Base-by-base conservation (phyloP, 53 echinoderm and acorn worm species). In the Actinopyga echinites region DNA sequence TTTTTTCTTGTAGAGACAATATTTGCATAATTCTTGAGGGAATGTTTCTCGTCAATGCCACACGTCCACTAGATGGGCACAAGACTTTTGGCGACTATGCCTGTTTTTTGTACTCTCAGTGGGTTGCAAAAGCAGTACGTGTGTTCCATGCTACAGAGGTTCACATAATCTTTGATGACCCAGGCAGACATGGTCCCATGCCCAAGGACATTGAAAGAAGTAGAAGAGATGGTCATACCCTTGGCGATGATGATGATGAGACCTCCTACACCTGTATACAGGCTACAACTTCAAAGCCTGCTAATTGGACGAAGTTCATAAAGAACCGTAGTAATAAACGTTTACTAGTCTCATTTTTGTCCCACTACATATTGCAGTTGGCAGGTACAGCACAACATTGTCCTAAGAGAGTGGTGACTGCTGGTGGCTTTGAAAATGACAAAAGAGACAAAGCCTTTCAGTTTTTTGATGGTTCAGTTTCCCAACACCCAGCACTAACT, bases 91-190 rank as follows among this genome's bases (percentile, higher is more conserved):
- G 68, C 13, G 68, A 68, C 8, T 68, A 37, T 68, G 37, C 68
- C n/a, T 4, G 6, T 36, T 68, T 37, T 42, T 20, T 68, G 6
- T 68, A 38, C 38, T 8, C 1, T 6, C 68, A 68, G 31, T 68
- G 68, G 42, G 68, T 68, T 37, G n/a, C 21, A 6, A 38, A 35
- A 38, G 17, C 20, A 0, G 68, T 68, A 4, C 23, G 68, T 1
- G 23, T 37, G 34, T 38, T 68, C 35, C 1, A 53, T 35, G 85
- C 83, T 6, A 8, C 34, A 5, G 85, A 85, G 30, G 52, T 89
- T 28, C 85, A 85, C 36, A 63, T 81, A 8, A 63, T 89, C 8
- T 89, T 85, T 25, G 85, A 89, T 61, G 82, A 85, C 69, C 80
- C 85, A 0, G 57, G 71, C 42, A 37, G 85, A 20, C 75, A 89